Conservation (phyloP, 2,113 vertebrate genomes). For the Zosterops pallidus region DNA sequence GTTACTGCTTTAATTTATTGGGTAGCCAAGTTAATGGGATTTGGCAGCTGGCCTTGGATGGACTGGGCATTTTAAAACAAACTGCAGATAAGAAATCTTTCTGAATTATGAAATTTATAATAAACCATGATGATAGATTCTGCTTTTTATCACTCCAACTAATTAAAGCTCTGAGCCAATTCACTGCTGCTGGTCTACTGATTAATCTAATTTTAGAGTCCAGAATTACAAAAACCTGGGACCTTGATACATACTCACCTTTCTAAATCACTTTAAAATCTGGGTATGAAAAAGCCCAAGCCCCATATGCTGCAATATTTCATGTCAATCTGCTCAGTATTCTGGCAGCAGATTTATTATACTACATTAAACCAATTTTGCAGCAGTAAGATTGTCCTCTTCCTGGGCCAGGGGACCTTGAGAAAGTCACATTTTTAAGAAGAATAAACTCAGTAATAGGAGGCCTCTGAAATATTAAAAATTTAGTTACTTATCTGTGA, state of each 20-base stretch:
- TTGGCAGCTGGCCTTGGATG: neutral
- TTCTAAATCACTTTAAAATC: neutral
- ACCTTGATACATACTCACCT: neutral
- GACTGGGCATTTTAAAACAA: neutral
- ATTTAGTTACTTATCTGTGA: neutral
- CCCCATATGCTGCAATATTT: neutral
- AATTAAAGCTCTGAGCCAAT: constrained; percentile 4
- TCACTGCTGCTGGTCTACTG: neutral
- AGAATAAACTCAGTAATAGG: neutral
- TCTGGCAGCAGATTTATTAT: constrained; percentile 28
- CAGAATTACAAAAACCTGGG: neutral
- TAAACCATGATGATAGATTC: neutral
- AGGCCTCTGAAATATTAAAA: neutral
- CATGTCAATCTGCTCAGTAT: neutral
- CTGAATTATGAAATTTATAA: neutral
- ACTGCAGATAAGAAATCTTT: neutral
- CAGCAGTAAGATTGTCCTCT: neutral
- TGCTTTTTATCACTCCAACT: neutral
- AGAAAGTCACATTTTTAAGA: neutral
- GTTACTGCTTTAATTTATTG: neutral
- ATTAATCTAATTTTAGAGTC: constrained; percentile 15
- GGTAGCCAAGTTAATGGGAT: neutral
- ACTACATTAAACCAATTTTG: neutral
- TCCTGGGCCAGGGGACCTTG: neutral
- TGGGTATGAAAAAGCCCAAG: neutral